phyloP scores from a whole-genome alignment of 2,113 vertebrate species.

The Capreolus pygargus region DNA sequence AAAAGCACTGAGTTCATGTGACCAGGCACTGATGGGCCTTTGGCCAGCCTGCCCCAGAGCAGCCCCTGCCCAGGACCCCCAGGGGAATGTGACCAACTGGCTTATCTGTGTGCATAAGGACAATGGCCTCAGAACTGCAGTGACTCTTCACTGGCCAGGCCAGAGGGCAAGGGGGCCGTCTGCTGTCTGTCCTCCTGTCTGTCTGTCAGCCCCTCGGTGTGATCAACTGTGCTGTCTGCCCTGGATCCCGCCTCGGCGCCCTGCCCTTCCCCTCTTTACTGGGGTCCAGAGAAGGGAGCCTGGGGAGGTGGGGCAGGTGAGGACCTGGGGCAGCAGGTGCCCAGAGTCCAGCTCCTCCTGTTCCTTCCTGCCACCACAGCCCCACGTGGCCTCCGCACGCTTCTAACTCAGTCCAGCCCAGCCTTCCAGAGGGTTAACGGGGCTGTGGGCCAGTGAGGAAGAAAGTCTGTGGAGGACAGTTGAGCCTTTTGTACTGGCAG shows the following conservation, averaged over 20 bases:
- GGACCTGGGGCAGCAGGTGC: background rate
- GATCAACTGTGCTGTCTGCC: background rate
- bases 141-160: background rate
- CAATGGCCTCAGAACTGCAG: background rate
- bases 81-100: background rate
- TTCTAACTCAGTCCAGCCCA: background rate
- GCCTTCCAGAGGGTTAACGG: background rate
- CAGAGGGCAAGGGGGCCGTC: background rate
- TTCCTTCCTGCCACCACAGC: background rate
- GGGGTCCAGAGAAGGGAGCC: background rate
- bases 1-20: background rate
- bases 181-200: background rate
- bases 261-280: background rate
- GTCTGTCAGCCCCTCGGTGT: background rate
- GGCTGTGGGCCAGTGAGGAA: background rate
- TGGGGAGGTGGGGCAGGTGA: background rate
- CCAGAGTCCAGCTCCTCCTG: background rate
- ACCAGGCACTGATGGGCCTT: slow-evolving; percentile 20
- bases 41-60: background rate
- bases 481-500: background rate
- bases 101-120: background rate
- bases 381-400: background rate
- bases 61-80: background rate
- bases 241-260: background rate
- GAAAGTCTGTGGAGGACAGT: background rate